These are phyloP conservation scores for Varanus salvator DNA, from an alignment of 2,113 vertebrate genomes.

Conservation along the genomic window DNA sequence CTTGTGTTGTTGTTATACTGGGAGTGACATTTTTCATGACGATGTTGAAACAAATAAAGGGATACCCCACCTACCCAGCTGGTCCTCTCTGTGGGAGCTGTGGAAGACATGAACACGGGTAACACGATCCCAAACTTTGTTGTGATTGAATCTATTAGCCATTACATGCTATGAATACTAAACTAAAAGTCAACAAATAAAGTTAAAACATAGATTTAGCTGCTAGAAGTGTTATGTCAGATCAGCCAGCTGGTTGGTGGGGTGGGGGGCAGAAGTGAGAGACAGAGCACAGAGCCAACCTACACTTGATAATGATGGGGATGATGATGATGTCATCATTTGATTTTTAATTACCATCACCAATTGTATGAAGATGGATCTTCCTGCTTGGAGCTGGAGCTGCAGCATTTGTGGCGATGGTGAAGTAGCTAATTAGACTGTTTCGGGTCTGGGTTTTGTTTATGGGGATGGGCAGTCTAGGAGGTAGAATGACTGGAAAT, in stretches of 20 bases:
- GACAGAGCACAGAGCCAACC: not conserved
- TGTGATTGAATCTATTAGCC: constrained; percentile 21
- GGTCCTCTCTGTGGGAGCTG: constrained; percentile 46
- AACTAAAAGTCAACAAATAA: constrained; percentile 20
- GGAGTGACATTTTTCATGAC: constrained; percentile 59
- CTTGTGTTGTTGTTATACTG: constrained; percentile 45
- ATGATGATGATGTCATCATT: not conserved
- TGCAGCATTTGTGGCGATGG: no score
- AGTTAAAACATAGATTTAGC: not conserved
- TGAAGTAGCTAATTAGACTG: no score
- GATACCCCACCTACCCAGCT: constrained; percentile 53
- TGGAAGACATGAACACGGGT: constrained; percentile 38
- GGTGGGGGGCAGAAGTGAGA: not conserved
- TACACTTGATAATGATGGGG: not conserved
- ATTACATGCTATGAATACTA: constrained; percentile 5
- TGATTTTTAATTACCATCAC: no score
- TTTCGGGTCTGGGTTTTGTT: no score
- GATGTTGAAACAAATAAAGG: constrained; percentile 54
- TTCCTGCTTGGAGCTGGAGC: no score
- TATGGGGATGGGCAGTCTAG: no score
- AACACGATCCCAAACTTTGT: constrained; percentile 7
- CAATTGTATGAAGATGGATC: no score
- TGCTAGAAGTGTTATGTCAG: not conserved
- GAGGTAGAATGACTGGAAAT: no score
- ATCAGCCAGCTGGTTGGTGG: not conserved